A percentile compares a stretch with the other conserved stretches of the same genome.
These are phyloP conservation scores for Hipparchia semele DNA, from an alignment of 2,888 invertebrate species.

Conservation along the genomic window DNA sequence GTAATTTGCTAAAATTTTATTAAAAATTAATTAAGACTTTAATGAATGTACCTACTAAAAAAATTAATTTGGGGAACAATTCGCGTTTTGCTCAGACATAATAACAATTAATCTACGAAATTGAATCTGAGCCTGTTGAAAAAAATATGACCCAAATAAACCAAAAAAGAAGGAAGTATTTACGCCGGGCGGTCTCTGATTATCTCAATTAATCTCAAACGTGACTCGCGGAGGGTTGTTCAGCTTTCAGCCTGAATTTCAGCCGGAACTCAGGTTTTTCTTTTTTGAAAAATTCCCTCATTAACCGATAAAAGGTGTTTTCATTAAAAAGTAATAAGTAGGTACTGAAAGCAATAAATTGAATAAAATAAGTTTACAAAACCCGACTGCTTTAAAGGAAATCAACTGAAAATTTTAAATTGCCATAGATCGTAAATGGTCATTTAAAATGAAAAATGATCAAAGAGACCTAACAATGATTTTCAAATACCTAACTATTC, in stretches of 20 bases:
- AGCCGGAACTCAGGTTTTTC: background rate
- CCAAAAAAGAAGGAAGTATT: background rate
- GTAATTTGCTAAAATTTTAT: background rate
- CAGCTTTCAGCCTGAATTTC: slow-evolving; percentile 13
- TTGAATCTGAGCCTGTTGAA: background rate
- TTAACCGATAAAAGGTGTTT: background rate
- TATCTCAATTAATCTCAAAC: slow-evolving; percentile 20
- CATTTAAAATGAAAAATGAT: no score
- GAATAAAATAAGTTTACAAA: no score
- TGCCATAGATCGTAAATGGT: no score
- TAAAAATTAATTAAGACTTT: slow-evolving; percentile 2
- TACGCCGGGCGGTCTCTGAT: slow-evolving; percentile 10
- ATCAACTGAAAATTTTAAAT: no score
- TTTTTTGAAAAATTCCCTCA: background rate
- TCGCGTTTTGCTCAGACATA: background rate
- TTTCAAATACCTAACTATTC: no score
- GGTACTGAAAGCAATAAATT: background rate
- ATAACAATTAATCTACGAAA: no score
- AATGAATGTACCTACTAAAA: background rate
- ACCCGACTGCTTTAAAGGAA: no score
- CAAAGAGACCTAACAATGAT: no score
- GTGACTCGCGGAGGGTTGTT: slow-evolving; percentile 16
- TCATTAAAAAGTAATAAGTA: background rate
- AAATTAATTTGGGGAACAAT: background rate
- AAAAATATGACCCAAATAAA: slow-evolving; percentile 10